phyloP scores from a whole-genome alignment of 1,140 invertebrate species.

The Zaprionus tsacasi region DNA sequence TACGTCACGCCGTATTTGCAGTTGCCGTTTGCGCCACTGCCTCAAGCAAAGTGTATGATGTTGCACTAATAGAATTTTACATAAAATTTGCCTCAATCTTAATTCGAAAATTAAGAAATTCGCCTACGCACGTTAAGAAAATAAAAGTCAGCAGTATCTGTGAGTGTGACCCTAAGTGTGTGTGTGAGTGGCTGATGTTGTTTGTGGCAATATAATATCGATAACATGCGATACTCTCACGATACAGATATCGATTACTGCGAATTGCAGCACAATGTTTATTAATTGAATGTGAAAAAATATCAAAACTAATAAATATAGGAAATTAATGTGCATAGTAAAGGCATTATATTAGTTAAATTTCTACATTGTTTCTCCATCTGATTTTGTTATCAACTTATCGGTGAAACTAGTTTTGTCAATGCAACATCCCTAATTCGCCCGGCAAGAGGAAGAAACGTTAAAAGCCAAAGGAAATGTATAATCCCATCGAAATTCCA shows the following conservation, averaged over 20 bases:
- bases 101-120: slow-evolving; percentile 61
- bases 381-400: not conserved
- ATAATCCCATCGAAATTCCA: slow-evolving; percentile 59
- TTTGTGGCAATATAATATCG: slow-evolving; percentile 24
- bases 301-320: not conserved
- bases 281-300: not conserved
- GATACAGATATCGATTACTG: slow-evolving; percentile 1
- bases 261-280: not conserved
- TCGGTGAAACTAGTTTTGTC: not conserved
- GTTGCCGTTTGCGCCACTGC: slow-evolving; percentile 47
- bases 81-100: slow-evolving; percentile 33
- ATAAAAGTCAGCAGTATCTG: slow-evolving; percentile 32
- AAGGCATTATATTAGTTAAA: not conserved
- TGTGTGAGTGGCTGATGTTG: slow-evolving; percentile 17
- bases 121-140: slow-evolving; percentile 63
- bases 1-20: slow-evolving; percentile 43
- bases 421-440: not conserved
- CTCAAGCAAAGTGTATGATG: slow-evolving; percentile 35
- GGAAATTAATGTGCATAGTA: not conserved
- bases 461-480: slow-evolving; percentile 16
- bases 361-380: not conserved
- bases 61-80: slow-evolving; percentile 30
- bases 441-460: slow-evolving; percentile 14
- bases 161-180: not conserved
- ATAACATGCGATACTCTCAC: not conserved